Base-by-base conservation (phyloP, 2,113 vertebrate genomes). In the Nesogale talazaci region DNA sequence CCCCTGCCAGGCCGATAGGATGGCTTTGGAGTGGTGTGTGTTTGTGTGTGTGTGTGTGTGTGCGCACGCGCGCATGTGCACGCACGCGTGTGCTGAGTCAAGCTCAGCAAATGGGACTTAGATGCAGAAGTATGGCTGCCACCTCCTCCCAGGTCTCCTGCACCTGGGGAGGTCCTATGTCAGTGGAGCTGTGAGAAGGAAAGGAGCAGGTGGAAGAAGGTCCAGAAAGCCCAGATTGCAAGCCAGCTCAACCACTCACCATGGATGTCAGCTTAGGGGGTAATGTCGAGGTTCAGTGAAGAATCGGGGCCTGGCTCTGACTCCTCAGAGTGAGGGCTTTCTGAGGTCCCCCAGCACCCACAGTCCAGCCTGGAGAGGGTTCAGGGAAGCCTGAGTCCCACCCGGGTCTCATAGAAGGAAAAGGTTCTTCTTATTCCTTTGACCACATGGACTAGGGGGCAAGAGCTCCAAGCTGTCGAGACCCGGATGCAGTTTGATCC, bases 1-100 rank as follows among this genome's bases (percentile, higher is more conserved):
- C 1, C 11, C 0, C 0, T 2, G 31, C 36, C 17, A 12, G 67
- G 38, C 14, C 19, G 70, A 3, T 6, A 34, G 25, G 25, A 40
- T 9, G 56, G 72, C n/a, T 61, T 12, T 52, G 46, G 46, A 52
- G 46, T 52, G 10, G 46, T 9, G 46, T n/a, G n/a, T n/a, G n/a
- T n/a, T n/a, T n/a, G n/a, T n/a, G n/a, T n/a, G n/a, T n/a, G n/a
- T n/a, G n/a, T n/a, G n/a, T n/a, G n/a, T n/a, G n/a, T n/a, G n/a
- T n/a, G n/a, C n/a, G n/a, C n/a, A n/a, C n/a, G n/a, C n/a, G n/a
- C n/a, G n/a, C n/a, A n/a, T n/a, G n/a, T n/a, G n/a, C n/a, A n/a
- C n/a, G n/a, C n/a, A n/a, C n/a, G n/a, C n/a, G n/a, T n/a, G n/a
- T n/a, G n/a, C n/a, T n/a, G n/a, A n/a, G 40, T 79, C 6, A 6